Conservation (phyloP, 1,140 invertebrate species). For the Antheraea pernyi region DNA sequence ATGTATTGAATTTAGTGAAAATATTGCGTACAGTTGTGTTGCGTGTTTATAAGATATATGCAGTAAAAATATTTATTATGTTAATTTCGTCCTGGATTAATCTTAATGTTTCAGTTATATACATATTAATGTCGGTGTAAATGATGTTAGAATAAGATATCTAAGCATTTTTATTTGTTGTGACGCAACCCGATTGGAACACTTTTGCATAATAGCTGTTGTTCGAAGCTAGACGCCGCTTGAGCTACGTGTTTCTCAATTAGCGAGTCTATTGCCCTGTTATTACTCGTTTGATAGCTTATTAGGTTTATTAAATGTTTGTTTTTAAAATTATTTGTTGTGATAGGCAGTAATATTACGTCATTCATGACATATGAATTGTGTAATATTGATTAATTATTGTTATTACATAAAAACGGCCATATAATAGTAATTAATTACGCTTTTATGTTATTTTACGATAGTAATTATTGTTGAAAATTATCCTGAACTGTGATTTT, state of each 20-base stretch:
- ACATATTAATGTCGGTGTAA: background rate
- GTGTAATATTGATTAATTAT: background rate
- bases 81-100: too few relatives aligned
- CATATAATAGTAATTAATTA: too few relatives aligned
- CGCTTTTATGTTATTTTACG: too few relatives aligned
- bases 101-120: background rate
- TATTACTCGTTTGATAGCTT: background rate
- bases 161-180: conserved; percentile 2
- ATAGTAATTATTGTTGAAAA: too few relatives aligned
- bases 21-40: too few relatives aligned
- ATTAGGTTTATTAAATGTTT: background rate
- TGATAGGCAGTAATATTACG: background rate
- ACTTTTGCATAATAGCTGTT: conserved; percentile 4
- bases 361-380: background rate
- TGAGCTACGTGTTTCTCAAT: background rate
- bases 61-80: too few relatives aligned
- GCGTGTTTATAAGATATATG: too few relatives aligned
- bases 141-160: background rate
- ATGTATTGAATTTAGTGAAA: too few relatives aligned
- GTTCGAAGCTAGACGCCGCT: background rate
- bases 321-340: background rate
- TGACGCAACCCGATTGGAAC: background rate
- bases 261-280: background rate
- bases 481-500: too few relatives aligned
- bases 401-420: too few relatives aligned